Evolutionary conservation across 2,888 invertebrate genomes (phyloP).

Genomic region (Eugnorisma glareosa): DNA sequence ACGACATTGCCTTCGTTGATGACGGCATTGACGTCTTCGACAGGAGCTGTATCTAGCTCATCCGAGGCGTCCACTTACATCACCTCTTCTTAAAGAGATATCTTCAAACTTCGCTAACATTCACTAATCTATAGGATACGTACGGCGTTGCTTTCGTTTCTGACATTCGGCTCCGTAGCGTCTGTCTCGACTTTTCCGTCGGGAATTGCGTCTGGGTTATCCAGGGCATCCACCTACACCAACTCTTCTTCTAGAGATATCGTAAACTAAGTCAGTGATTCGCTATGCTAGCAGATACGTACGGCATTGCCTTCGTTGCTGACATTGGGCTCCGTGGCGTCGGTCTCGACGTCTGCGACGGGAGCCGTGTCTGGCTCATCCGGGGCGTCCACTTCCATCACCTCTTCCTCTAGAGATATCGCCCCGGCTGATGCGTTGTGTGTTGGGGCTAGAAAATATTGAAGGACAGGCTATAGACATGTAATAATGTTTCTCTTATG

Average conservation of each 20-base stretch:
- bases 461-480: neutral
- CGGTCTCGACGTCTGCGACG: constrained; percentile 16
- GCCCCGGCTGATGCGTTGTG: constrained; percentile 44
- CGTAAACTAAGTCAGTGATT: neutral
- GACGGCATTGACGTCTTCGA: too few relatives aligned
- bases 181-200: too few relatives aligned
- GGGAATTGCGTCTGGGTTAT: constrained; percentile 10
- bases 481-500: neutral
- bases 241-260: constrained; percentile 73
- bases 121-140: too few relatives aligned
- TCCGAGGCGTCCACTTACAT: too few relatives aligned
- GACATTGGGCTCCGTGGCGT: constrained; percentile 32
- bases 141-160: too few relatives aligned
- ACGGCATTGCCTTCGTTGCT: constrained; percentile 40
- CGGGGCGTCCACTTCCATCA: constrained; percentile 70
- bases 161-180: too few relatives aligned
- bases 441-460: constrained; percentile 23
- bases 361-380: constrained; percentile 41
- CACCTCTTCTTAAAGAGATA: too few relatives aligned
- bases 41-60: too few relatives aligned
- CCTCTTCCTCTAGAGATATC: constrained; percentile 72
- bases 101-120: too few relatives aligned
- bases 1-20: too few relatives aligned
- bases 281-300: constrained; percentile 24
- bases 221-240: constrained; percentile 68